A percentile compares a stretch with the other conserved stretches of the same genome.
phyloP scores from a whole-genome alignment of 2,888 invertebrate species.

The Altica lythri region DNA sequence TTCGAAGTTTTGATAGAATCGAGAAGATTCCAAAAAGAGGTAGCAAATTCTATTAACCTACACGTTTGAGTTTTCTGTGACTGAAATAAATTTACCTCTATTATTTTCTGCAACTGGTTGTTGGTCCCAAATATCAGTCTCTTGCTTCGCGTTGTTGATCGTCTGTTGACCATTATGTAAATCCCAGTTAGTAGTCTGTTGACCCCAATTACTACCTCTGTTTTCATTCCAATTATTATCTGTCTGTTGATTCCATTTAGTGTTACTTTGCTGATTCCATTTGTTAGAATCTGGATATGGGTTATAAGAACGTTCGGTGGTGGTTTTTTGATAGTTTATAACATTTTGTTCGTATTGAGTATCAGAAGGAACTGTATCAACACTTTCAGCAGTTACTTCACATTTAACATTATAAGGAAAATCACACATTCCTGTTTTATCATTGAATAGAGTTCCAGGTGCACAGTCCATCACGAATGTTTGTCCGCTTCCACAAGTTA shows the following conservation, averaged over 20 bases:
- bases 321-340: background rate
- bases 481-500: conserved; percentile 66
- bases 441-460: conserved; percentile 67
- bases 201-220: conserved; percentile 4
- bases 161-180: too few relatives aligned
- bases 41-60: too few relatives aligned
- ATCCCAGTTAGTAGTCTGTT: conserved; percentile 5
- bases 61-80: too few relatives aligned
- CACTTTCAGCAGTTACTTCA: conserved; percentile 15
- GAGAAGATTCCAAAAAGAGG: too few relatives aligned
- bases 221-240: background rate
- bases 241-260: conserved; percentile 1
- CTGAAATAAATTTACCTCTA: conserved; percentile 9
- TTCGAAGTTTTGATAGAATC: too few relatives aligned
- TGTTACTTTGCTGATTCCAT: background rate
- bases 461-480: conserved; percentile 65
- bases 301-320: background rate
- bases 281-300: background rate
- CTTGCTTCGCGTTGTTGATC: too few relatives aligned
- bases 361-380: background rate
- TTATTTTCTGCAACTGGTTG: conserved; percentile 5
- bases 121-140: too few relatives aligned
- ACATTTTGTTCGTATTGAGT: conserved; percentile 6
- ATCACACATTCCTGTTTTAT: conserved; percentile 62
- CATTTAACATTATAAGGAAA: conserved; percentile 64